phyloP scores from a whole-genome alignment of 2,113 vertebrate species.

The Tamias sibiricus region DNA sequence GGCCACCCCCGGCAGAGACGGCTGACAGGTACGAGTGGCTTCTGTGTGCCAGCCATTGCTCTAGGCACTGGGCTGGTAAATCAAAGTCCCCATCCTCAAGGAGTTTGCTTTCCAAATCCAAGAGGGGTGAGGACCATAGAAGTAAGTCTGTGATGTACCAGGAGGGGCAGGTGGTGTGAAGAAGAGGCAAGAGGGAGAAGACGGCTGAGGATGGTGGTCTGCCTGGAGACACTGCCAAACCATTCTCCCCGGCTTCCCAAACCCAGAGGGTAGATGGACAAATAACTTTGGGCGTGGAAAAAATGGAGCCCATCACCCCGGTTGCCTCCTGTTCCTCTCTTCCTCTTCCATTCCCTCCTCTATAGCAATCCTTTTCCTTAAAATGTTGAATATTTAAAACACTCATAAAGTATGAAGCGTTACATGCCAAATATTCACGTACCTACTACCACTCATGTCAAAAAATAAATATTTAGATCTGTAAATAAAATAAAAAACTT shows the following conservation, averaged over 20 bases:
- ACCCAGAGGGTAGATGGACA: not conserved
- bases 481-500: not conserved
- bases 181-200: not conserved
- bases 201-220: not conserved
- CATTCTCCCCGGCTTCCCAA: not conserved
- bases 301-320: not conserved
- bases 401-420: not conserved
- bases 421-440: not conserved
- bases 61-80: not conserved
- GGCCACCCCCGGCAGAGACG: not conserved
- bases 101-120: not conserved
- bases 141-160: not conserved
- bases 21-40: not conserved
- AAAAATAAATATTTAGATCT: not conserved
- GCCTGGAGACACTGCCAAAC: not conserved
- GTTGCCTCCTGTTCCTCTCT: too few species aligned
- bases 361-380: not conserved
- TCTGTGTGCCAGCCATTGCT: not conserved
- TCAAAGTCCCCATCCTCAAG: not conserved
- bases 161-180: not conserved
- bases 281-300: not conserved
- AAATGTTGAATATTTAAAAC: conserved; percentile 21
- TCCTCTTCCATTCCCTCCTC: not conserved
- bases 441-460: not conserved
- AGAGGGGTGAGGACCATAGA: not conserved